These are phyloP conservation scores for Standfussiana lucernea DNA, from an alignment of 2,888 invertebrate species.

Conservation along the genomic window DNA sequence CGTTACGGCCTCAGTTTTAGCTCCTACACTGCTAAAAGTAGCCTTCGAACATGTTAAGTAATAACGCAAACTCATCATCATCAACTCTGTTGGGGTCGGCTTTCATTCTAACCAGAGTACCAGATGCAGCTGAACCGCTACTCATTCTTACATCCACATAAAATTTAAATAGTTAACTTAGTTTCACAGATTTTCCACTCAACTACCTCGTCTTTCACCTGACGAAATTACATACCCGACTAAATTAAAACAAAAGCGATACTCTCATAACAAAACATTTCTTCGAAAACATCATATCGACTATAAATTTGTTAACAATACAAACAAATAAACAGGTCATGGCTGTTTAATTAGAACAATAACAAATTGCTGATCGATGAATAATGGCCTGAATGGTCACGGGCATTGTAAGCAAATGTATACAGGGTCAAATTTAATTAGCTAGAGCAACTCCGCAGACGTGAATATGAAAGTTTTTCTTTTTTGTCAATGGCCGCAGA, in stretches of 20 bases:
- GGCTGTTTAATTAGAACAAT: slow-evolving; percentile 64
- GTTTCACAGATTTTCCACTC: slow-evolving; percentile 32
- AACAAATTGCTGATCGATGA: slow-evolving; percentile 57
- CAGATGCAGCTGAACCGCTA: background rate
- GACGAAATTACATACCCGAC: slow-evolving; percentile 7
- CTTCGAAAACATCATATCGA: slow-evolving; percentile 41
- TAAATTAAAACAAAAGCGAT: slow-evolving; percentile 44
- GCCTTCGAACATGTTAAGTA: background rate
- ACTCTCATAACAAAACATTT: slow-evolving; percentile 44
- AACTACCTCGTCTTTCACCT: slow-evolving; percentile 35
- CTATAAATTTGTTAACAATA: slow-evolving; percentile 48
- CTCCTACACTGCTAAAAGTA: background rate
- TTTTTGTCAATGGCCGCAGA: background rate
- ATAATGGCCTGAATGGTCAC: slow-evolving; percentile 36
- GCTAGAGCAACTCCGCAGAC: background rate
- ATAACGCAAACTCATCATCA: slow-evolving; percentile 1
- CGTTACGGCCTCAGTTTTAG: background rate
- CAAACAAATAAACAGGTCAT: slow-evolving; percentile 50
- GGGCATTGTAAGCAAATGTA: slow-evolving; percentile 31
- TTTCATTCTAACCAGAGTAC: background rate
- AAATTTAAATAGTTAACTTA: slow-evolving; percentile 12
- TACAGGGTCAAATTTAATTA: slow-evolving; percentile 1
- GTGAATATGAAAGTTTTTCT: background rate
- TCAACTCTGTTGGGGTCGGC: background rate
- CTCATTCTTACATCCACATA: background rate